These are phyloP conservation scores for Diceros bicornis DNA, from an alignment of 2,797 vertebrate genomes.

Conservation along the genomic window DNA sequence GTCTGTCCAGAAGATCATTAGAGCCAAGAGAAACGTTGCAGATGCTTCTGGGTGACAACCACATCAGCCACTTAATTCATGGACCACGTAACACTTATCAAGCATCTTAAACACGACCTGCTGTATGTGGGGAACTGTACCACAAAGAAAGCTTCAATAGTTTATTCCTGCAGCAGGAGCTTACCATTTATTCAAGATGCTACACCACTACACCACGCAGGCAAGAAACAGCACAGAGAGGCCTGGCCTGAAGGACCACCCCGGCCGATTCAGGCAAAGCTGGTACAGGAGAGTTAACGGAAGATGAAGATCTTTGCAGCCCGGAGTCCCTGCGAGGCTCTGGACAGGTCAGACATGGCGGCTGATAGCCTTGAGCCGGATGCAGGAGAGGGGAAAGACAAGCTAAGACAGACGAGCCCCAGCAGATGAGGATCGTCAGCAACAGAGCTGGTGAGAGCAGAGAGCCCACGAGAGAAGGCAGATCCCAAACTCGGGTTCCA, in stretches of 20 bases:
- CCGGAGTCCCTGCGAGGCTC: accelerated
- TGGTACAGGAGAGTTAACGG: background rate
- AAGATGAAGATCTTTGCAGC: background rate
- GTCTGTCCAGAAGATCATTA: accelerated
- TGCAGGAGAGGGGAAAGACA: background rate
- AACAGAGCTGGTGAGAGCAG: background rate
- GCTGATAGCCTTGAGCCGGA: background rate
- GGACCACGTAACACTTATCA: accelerated
- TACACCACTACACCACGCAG: accelerated
- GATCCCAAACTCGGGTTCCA: accelerated
- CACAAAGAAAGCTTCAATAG: accelerated
- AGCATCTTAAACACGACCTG: accelerated
- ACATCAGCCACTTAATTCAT: accelerated
- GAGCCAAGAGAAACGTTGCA: accelerated
- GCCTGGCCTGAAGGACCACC: background rate
- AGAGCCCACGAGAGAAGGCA: background rate
- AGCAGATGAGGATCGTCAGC: accelerated
- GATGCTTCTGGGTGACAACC: accelerated
- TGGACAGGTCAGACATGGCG: accelerated
- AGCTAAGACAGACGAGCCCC: background rate
- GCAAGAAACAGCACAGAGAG: background rate
- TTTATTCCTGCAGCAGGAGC: background rate
- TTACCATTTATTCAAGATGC: background rate
- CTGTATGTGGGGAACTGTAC: accelerated
- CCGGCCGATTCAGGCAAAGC: background rate